These are phyloP conservation scores for Ophion ellenae DNA, from an alignment of 2,888 invertebrate genomes.

Conservation along the genomic window DNA sequence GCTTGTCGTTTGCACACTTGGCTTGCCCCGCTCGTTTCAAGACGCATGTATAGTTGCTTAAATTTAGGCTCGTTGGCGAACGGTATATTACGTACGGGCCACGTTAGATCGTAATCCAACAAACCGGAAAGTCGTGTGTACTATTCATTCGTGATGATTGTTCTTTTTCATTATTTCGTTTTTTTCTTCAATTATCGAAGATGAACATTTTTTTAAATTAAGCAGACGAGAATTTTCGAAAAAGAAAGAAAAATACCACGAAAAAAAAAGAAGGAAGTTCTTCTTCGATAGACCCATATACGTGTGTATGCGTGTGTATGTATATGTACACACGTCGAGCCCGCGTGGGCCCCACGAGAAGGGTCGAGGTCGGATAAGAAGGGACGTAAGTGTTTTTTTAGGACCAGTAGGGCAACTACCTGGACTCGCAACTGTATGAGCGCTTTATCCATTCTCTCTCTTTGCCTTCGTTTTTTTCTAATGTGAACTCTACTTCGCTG, in stretches of 20 bases:
- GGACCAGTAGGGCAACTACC: slow-evolving; percentile 33
- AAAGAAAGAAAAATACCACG: too few species aligned
- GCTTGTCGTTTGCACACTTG: slow-evolving; percentile 14
- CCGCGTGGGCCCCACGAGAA: slow-evolving; percentile 13
- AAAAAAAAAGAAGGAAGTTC: too few species aligned
- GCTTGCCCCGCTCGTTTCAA: not conserved
- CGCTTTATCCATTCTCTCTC: slow-evolving; percentile 22
- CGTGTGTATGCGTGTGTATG: too few species aligned
- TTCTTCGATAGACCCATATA: too few species aligned
- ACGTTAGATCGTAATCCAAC: slow-evolving; percentile 32
- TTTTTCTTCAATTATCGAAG: too few species aligned
- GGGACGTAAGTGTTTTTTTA: slow-evolving; percentile 51
- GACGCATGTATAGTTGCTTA: not conserved
- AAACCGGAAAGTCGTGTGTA: slow-evolving; percentile 45
- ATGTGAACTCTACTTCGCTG: slow-evolving; percentile 9
- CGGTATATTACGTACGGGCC: not conserved
- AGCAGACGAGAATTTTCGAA: too few species aligned
- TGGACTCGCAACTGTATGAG: slow-evolving; percentile 8
- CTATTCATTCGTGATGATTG: too few species aligned
- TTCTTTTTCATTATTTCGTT: too few species aligned
- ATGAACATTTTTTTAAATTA: too few species aligned
- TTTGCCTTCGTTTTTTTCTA: not conserved
- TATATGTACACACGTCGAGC: not conserved
- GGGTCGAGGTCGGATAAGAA: slow-evolving; percentile 35
- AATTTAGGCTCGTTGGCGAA: slow-evolving; percentile 23